Base-by-base conservation (phyloP, 2,113 vertebrate genomes). In the Syngnathus floridae region DNA sequence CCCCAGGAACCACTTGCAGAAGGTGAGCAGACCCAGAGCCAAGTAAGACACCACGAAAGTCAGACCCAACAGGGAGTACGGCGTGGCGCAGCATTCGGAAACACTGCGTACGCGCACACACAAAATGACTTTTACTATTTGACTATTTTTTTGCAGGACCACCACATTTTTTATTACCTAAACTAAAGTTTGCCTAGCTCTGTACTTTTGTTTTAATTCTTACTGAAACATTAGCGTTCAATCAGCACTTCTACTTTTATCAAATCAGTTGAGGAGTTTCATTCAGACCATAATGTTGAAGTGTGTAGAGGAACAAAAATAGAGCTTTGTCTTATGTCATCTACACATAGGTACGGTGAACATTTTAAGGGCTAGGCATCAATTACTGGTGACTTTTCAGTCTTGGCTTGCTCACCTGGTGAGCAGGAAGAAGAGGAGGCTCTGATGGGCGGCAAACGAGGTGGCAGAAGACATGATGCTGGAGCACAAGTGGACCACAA, bases 31-130 rank as follows among this genome's bases (percentile, higher is more conserved):
- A 0, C 92, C 93, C 48, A 94, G 79, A 22, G 93, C 93, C 72
- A 92, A 78, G 87, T 93, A 94, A 58, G 93, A 95, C 68, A 95
- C 91, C 22, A 94, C 89, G 41, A 92, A 94, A 17, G 93, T 91
- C 79, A 95, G 88, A 60, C 93, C 93, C 26, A 94, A 36, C 1
- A 95, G 87, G 22, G 92, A 93, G 84, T 93, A 95, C 0, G 93
- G 93, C 0, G 92, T 93, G 56, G 91, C 84, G 75, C 93, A 95
- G 76, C 93, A 94, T 73, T 93, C 92, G 0, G 93, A 93, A 22
- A 92, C 90, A 45, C 93, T 94, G 83, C 9, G 31, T 49, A 6
- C 40, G 40, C 13, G 14, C 43, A 59, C 12, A 8, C 16, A 38
- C 21, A 54, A 52, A 62, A 7, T 7, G 55, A 56, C 64, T 31